Percentiles rank a stretch among this genome's conserved stretches.
These are phyloP conservation scores for Pararge aegeria DNA, from an alignment of 1,140 invertebrate species.

Conservation along the genomic window DNA sequence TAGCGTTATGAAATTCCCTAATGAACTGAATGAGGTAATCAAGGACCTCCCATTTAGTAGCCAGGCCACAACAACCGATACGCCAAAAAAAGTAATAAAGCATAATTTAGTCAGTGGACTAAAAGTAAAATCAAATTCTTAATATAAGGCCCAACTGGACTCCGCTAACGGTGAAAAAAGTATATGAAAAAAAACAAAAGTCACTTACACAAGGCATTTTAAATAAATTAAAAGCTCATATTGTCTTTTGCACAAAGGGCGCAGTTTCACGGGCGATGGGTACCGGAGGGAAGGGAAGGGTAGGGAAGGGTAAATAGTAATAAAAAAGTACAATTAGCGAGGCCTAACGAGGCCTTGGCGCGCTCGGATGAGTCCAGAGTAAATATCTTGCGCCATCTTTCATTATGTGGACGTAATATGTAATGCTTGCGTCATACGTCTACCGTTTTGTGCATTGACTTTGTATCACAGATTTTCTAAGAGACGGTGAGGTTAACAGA, in stretches of 20 bases:
- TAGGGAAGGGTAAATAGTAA: conserved; percentile 18
- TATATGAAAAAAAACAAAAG: conserved; percentile 13
- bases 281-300: not conserved
- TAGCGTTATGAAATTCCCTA: too few relatives aligned
- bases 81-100: too few relatives aligned
- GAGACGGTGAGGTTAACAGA: too few relatives aligned
- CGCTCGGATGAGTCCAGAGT: conserved; percentile 10
- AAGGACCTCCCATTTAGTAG: too few relatives aligned
- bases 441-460: not conserved
- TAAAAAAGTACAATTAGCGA: conserved; percentile 23
- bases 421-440: not conserved
- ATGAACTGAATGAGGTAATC: too few relatives aligned
- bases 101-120: too few relatives aligned
- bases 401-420: not conserved
- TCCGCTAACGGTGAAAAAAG: not conserved
- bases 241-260: conserved; percentile 19
- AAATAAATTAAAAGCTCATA: conserved; percentile 23
- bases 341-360: conserved; percentile 9
- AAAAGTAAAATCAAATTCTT: too few relatives aligned
- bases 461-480: too few relatives aligned
- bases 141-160: not conserved
- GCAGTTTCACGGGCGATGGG: conserved; percentile 15
- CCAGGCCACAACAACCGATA: too few relatives aligned
- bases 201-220: conserved; percentile 14
- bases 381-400: conserved; percentile 11